A percentile compares a stretch with the other conserved stretches of the same genome.
These are phyloP conservation scores for Triplophysa tibetana DNA, from an alignment of 2,113 vertebrate species.

Conservation along the genomic window DNA sequence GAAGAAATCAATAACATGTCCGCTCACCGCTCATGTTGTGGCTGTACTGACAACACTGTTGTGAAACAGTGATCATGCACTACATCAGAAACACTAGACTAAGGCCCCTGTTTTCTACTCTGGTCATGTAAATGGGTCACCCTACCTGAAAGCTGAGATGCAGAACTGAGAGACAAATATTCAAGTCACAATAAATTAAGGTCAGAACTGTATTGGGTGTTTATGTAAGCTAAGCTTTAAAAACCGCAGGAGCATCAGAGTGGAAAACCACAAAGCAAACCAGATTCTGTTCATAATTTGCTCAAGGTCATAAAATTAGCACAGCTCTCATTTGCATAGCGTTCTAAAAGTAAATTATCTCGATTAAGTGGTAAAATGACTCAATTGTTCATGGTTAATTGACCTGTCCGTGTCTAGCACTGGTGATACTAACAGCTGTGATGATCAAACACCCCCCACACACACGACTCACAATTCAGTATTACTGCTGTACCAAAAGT, in stretches of 20 bases:
- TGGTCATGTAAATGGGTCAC: neutral
- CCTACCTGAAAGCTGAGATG: slow-evolving; percentile 18
- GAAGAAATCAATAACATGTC: slow-evolving; percentile 12
- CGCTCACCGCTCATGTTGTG: neutral
- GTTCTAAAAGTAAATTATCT: slow-evolving; percentile 35
- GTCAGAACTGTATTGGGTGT: neutral
- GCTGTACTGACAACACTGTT: neutral
- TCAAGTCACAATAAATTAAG: slow-evolving; percentile 21
- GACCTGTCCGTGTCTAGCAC: slow-evolving; percentile 19
- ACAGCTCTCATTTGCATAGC: slow-evolving; percentile 17
- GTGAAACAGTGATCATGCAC: slow-evolving; percentile 8
- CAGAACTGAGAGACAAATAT: slow-evolving; percentile 1
- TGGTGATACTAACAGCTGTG: slow-evolving; percentile 24
- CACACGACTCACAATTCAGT: slow-evolving; percentile 11
- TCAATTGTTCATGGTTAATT: slow-evolving; percentile 46
- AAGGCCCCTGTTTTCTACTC: slow-evolving; percentile 6
- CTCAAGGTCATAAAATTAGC: slow-evolving; percentile 25
- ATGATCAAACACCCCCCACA: neutral
- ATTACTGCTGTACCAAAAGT: neutral
- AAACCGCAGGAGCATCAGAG: neutral
- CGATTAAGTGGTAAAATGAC: slow-evolving; percentile 37
- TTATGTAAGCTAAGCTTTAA: neutral
- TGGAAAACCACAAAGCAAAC: slow-evolving; percentile 1
- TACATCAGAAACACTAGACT: slow-evolving; percentile 21
- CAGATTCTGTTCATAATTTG: slow-evolving; percentile 9